These are phyloP conservation scores for Eupithecia tripunctaria DNA, from an alignment of 2,888 invertebrate genomes.

Conservation along the genomic window DNA sequence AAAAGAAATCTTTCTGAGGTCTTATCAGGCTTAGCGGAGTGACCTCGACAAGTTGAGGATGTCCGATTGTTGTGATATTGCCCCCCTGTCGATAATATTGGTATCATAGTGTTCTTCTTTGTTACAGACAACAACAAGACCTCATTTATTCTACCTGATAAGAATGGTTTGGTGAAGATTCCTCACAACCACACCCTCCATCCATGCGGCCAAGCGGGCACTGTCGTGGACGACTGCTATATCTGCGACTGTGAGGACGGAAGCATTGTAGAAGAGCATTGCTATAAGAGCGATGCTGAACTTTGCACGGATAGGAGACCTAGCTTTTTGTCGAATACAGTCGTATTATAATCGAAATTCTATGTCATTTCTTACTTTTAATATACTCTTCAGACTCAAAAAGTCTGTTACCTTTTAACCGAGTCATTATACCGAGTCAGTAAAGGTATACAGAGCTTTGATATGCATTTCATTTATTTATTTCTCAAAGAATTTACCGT, in stretches of 20 bases:
- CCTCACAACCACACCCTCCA: constrained; percentile 60
- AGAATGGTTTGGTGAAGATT: constrained; percentile 6
- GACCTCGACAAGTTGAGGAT: no score
- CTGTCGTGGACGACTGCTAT: constrained; percentile 62
- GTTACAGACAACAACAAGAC: background rate
- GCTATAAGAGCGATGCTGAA: constrained; percentile 59
- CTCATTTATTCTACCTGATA: background rate
- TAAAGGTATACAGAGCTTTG: no score
- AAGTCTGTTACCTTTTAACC: no score
- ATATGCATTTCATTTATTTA: no score
- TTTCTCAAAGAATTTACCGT: no score
- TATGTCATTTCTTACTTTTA: background rate
- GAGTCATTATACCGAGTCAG: no score
- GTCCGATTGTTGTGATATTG: no score
- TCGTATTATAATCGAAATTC: constrained; percentile 14
- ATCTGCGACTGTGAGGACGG: constrained; percentile 65
- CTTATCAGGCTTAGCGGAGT: no score
- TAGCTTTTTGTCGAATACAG: constrained; percentile 51
- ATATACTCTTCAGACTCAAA: no score
- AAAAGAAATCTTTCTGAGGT: no score
- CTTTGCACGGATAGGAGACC: constrained; percentile 56
- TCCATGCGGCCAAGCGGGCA: constrained; percentile 56
- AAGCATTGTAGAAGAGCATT: constrained; percentile 64
- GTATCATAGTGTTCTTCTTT: background rate
- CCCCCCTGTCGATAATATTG: no score